phyloP scores from a whole-genome alignment of 2,113 vertebrate species.

The Petrocephalus microphthalmus region DNA sequence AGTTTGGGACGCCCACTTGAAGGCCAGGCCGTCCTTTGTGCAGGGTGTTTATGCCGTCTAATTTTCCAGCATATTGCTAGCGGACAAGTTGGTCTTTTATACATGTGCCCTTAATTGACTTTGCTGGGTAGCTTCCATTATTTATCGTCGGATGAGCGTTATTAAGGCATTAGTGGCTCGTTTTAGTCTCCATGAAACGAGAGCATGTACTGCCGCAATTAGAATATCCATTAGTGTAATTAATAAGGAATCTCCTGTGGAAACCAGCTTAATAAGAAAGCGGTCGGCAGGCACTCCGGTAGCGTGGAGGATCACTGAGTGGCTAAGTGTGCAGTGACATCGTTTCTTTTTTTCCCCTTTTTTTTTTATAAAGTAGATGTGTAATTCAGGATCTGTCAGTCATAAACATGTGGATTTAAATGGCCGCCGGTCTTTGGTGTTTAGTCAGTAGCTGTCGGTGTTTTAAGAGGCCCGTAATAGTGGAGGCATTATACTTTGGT shows the following conservation, averaged over 20 bases:
- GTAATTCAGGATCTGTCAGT: slow-evolving; percentile 65
- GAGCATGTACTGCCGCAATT: slow-evolving; percentile 39
- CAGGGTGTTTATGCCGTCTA: slow-evolving; percentile 28
- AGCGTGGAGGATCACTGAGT: slow-evolving; percentile 19
- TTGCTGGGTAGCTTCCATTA: slow-evolving; percentile 34
- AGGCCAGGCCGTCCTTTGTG: slow-evolving; percentile 30
- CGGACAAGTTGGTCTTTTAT: not conserved
- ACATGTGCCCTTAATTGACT: slow-evolving; percentile 28
- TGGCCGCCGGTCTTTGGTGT: slow-evolving; percentile 57
- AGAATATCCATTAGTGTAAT: slow-evolving; percentile 48
- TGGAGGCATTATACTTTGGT: slow-evolving; percentile 47
- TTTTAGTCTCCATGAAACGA: slow-evolving; percentile 36
- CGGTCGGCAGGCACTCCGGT: slow-evolving; percentile 23
- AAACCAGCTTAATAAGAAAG: slow-evolving; percentile 36
- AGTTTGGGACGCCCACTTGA: slow-evolving; percentile 23
- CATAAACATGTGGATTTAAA: slow-evolving; percentile 70
- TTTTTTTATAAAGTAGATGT: slow-evolving; percentile 49
- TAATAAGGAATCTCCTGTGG: slow-evolving; percentile 41
- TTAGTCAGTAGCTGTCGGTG: slow-evolving; percentile 63
- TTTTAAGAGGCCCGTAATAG: slow-evolving; percentile 69
- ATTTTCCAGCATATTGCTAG: slow-evolving; percentile 25
- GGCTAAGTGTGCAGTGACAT: slow-evolving; percentile 21
- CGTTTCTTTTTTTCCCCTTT: slow-evolving; percentile 24
- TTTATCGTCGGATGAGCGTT: slow-evolving; percentile 42
- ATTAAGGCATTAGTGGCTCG: slow-evolving; percentile 44